Evolutionary conservation across 53 echinoderm and acorn worm species (phyloP).

Genomic region (Patiria pectinifera): DNA sequence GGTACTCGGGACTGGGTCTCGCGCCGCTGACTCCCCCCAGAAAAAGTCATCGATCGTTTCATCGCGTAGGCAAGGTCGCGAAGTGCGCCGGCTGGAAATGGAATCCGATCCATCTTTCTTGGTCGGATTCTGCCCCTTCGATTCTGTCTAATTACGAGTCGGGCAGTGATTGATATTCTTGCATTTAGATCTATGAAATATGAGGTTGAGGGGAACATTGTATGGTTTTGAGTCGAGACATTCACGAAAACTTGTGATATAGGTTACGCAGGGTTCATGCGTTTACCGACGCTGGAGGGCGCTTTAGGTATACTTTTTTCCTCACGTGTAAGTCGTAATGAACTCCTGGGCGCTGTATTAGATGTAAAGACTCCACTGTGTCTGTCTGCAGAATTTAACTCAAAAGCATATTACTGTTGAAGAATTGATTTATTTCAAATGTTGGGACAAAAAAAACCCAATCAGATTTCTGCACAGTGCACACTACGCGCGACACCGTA

Average conservation of each 20-base stretch:
- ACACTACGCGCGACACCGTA: too few species aligned
- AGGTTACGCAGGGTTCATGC: background rate
- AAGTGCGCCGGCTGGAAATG: background rate
- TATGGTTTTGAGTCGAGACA: background rate
- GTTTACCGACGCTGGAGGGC: background rate
- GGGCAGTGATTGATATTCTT: background rate
- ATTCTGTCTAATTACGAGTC: background rate
- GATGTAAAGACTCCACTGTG: too few species aligned
- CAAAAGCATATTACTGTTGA: too few species aligned
- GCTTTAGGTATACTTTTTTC: background rate
- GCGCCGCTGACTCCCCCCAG: background rate
- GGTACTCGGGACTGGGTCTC: background rate
- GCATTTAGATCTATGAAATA: background rate
- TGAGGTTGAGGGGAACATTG: background rate
- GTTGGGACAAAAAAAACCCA: too few species aligned
- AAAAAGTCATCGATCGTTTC: slow-evolving; percentile 1
- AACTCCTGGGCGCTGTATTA: too few species aligned
- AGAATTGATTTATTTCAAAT: too few species aligned
- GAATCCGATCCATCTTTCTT: slow-evolving; percentile 7
- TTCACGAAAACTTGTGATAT: background rate
- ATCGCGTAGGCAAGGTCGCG: background rate
- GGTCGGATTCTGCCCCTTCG: background rate
- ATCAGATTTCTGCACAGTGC: too few species aligned
- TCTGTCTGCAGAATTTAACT: too few species aligned
- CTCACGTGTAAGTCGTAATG: too few species aligned